Conservation (phyloP, 2,113 vertebrate genomes). For the Cichladusa arquata region DNA sequence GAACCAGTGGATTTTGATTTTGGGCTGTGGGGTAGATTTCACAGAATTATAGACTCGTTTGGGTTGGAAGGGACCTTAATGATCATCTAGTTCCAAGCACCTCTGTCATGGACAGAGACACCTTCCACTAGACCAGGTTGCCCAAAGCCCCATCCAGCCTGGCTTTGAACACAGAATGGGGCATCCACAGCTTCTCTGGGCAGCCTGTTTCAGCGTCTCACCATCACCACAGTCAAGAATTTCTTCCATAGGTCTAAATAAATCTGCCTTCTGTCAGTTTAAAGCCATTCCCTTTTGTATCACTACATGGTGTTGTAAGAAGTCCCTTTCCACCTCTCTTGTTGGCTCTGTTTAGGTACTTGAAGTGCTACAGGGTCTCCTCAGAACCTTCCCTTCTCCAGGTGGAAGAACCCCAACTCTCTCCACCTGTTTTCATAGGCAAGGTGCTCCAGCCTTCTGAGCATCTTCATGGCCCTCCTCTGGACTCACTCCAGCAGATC, state of each 20-base stretch:
- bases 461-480: background rate
- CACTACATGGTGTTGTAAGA: background rate
- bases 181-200: background rate
- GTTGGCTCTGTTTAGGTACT: background rate
- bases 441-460: background rate
- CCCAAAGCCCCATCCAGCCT: background rate
- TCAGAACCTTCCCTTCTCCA: background rate
- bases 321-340: background rate
- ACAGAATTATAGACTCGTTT: background rate
- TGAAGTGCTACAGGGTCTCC: background rate
- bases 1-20: background rate
- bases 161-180: background rate
- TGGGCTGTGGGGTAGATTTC: background rate
- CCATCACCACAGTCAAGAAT: background rate
- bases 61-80: background rate
- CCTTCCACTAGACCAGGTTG: background rate
- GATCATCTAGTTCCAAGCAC: background rate
- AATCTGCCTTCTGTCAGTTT: background rate
- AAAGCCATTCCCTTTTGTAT: background rate
- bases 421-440: background rate
- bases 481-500: background rate
- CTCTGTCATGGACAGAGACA: background rate
- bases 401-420: background rate
- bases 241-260: background rate
- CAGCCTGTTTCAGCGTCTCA: background rate